Evolutionary conservation across 53 echinoderm and acorn worm genomes (phyloP).

Genomic region (Holothuria leucospilota): DNA sequence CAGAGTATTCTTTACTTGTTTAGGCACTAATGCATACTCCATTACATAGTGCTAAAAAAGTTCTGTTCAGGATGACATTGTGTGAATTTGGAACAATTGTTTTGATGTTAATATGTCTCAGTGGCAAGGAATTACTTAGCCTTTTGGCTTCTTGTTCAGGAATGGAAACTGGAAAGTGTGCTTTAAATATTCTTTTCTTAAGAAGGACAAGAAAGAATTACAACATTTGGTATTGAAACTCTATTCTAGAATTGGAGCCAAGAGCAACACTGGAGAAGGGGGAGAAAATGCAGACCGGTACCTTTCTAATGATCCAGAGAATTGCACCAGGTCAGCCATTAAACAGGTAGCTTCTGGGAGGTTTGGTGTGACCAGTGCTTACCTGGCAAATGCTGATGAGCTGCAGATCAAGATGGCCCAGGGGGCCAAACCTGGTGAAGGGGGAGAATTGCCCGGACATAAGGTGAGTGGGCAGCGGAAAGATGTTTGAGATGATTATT

Average conservation of each 20-base stretch:
- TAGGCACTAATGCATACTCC: too few species aligned
- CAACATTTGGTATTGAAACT: too few species aligned
- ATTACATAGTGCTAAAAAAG: too few species aligned
- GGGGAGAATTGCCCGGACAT: constrained; percentile 95
- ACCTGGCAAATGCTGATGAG: constrained; percentile 94
- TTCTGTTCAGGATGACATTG: too few species aligned
- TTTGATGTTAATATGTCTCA: too few species aligned
- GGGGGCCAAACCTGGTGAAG: constrained; percentile 98
- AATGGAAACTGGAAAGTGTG: too few species aligned
- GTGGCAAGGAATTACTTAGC: too few species aligned
- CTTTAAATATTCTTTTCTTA: too few species aligned
- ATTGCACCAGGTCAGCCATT: constrained; percentile 83
- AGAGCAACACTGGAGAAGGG: constrained; percentile 96
- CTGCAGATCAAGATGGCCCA: constrained; percentile 99
- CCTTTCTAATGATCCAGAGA: constrained; percentile 67
- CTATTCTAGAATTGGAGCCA: constrained; percentile 78
- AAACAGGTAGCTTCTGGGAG: constrained; percentile 98
- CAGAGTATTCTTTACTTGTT: too few species aligned
- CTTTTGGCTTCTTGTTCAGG: too few species aligned
- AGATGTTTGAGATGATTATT: neutral
- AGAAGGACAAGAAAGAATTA: too few species aligned
- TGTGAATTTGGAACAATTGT: too few species aligned
- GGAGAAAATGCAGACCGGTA: constrained; percentile 88
- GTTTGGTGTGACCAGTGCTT: constrained; percentile 94
- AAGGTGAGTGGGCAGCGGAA: constrained; percentile 63